Evolutionary conservation across 2,113 vertebrate genomes (phyloP).

Genomic region (Amphilophus citrinellus): DNA sequence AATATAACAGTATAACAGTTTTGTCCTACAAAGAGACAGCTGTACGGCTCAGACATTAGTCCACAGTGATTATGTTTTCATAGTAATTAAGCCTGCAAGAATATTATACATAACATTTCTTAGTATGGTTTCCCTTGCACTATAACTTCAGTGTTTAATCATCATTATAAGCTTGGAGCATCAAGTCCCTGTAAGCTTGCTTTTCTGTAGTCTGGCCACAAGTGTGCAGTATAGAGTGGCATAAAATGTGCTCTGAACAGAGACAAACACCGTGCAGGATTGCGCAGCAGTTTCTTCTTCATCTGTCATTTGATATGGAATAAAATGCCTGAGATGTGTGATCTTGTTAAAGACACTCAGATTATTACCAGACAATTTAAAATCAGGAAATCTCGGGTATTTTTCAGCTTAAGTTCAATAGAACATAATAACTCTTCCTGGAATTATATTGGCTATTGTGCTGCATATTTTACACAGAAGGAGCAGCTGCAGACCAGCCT

Average conservation of each 20-base stretch:
- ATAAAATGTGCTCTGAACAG: neutral
- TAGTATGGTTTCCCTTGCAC: neutral
- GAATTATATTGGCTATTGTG: neutral
- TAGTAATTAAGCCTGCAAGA: neutral
- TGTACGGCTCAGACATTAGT: no score
- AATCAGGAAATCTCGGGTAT: neutral
- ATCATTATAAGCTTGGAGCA: neutral
- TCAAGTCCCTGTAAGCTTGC: neutral
- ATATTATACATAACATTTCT: neutral
- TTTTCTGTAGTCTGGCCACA: slow-evolving; percentile 7
- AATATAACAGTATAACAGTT: neutral
- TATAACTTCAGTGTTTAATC: neutral
- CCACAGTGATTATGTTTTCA: neutral
- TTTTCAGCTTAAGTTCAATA: neutral
- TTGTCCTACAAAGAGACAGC: no score
- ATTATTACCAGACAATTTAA: neutral
- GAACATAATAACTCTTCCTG: neutral
- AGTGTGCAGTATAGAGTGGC: slow-evolving; percentile 2
- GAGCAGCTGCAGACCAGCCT: no score
- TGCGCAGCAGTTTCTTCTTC: neutral
- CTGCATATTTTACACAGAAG: neutral
- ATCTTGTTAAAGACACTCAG: neutral
- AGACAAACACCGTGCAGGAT: neutral
- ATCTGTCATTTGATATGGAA: neutral
- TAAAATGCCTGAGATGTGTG: neutral